phyloP scores from a whole-genome alignment of 2,888 invertebrate species.

The Lithophane leautieri region DNA sequence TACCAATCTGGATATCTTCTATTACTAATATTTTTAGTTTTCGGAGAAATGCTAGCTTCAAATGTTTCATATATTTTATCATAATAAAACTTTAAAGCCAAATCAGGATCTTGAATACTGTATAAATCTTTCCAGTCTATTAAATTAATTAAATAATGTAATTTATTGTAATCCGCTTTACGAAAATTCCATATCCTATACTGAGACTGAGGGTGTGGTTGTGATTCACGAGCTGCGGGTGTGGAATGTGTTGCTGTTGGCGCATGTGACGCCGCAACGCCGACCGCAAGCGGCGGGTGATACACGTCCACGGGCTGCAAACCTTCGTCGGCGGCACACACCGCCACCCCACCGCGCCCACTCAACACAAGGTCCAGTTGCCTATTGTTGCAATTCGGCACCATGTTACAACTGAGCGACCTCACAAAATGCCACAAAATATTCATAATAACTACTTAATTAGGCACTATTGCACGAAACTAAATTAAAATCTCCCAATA shows the following conservation, averaged over 20 bases:
- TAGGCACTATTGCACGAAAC: no score
- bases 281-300: no score
- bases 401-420: no score
- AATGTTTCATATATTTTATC: neutral
- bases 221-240: neutral
- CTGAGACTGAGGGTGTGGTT: neutral
- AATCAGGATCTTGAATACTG: neutral
- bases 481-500: no score
- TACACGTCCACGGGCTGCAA: no score
- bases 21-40: neutral
- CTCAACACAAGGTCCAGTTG: no score
- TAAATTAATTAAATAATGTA: neutral
- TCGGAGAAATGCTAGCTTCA: neutral
- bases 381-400: no score
- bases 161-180: neutral
- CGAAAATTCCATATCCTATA: neutral
- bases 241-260: neutral
- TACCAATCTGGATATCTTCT: neutral
- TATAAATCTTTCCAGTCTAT: neutral
- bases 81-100: neutral
- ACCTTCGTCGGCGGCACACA: no score
- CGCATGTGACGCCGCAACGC: no score
- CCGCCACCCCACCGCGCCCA: no score
- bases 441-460: no score
- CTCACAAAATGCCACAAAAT: no score